phyloP scores from a whole-genome alignment of 2,888 invertebrate species.

The Danaus chrysippus region DNA sequence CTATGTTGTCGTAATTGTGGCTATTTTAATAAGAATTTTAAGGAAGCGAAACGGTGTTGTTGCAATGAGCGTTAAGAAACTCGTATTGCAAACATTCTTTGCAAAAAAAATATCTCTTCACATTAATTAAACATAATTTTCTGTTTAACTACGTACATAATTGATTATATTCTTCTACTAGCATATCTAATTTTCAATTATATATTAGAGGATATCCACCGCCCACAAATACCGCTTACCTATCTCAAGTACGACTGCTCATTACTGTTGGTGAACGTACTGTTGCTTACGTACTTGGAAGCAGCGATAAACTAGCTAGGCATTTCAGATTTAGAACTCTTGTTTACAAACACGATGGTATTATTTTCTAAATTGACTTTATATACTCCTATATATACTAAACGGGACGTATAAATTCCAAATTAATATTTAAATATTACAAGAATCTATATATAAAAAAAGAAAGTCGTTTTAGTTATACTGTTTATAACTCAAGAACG shows the following conservation, averaged over 20 bases:
- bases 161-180: neutral
- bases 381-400: too few relatives aligned
- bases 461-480: too few relatives aligned
- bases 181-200: conserved; percentile 18
- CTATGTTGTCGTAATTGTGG: conserved; percentile 18
- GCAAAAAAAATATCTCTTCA: neutral
- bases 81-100: neutral
- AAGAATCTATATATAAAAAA: too few relatives aligned
- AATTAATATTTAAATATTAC: too few relatives aligned
- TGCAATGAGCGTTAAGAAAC: neutral
- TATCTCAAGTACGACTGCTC: conserved; percentile 45
- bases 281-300: conserved; percentile 5
- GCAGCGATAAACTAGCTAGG: too few relatives aligned
- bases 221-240: conserved; percentile 50
- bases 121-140: neutral
- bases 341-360: too few relatives aligned
- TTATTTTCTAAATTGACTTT: too few relatives aligned
- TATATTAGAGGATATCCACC: conserved; percentile 47
- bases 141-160: neutral
- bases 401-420: too few relatives aligned
- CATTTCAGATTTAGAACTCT: too few relatives aligned
- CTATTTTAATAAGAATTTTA: conserved; percentile 1
- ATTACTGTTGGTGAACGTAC: conserved; percentile 21
- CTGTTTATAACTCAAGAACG: too few relatives aligned
- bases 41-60: neutral